phyloP scores from a whole-genome alignment of 2,113 vertebrate genomes.

The Tachysurus vachellii region DNA sequence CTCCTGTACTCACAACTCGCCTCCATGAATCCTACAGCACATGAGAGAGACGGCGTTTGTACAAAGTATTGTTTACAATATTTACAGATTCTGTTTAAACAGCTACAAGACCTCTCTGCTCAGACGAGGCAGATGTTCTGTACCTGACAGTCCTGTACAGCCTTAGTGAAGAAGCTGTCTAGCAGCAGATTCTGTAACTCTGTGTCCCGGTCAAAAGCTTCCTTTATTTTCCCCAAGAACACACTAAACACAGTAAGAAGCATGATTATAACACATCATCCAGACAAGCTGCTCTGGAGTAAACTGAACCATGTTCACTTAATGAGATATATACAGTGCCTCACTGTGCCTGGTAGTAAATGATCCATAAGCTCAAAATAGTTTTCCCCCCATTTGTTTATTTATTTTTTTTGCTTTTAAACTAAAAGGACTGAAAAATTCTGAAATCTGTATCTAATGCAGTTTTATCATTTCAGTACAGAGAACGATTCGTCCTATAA shows the following conservation, averaged over 20 bases:
- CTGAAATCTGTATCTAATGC: not conserved
- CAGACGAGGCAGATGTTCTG: constrained; percentile 25
- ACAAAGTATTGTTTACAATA: not conserved
- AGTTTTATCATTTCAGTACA: not conserved
- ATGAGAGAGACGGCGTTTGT: not conserved
- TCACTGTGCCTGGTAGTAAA: not conserved
- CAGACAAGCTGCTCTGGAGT: not conserved
- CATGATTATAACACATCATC: not conserved
- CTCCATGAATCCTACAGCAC: constrained; percentile 87
- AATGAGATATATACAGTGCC: not conserved
- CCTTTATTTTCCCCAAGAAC: constrained; percentile 96
- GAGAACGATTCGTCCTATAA: too few species aligned
- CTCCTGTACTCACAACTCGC: constrained; percentile 80
- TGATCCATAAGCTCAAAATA: not conserved
- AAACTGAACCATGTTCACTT: not conserved
- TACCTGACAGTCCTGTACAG: constrained; percentile 91
- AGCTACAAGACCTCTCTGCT: not conserved
- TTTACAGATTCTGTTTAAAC: not conserved
- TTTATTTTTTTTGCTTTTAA: not conserved
- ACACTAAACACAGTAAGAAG: constrained; percentile 70
- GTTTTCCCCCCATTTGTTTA: not conserved
- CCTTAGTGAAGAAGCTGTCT: constrained; percentile 87
- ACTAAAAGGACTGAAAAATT: not conserved
- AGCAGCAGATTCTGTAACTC: constrained; percentile 88
- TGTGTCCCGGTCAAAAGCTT: constrained; percentile 87